Percentiles rank a stretch among this genome's conserved stretches.
phyloP scores from a whole-genome alignment of 2,888 invertebrate genomes.

The Acleris sparsana region DNA sequence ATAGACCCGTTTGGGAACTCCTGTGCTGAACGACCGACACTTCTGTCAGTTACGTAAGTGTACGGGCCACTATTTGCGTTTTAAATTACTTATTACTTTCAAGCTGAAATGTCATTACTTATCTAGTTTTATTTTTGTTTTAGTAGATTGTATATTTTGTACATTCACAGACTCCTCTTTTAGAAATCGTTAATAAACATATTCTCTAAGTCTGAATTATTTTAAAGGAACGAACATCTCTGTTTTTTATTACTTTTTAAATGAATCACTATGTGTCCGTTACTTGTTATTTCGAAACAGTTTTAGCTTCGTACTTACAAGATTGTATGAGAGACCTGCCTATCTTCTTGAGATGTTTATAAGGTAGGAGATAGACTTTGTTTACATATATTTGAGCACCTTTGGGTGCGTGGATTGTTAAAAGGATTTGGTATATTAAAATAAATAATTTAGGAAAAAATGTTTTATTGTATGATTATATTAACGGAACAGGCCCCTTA shows the following conservation, averaged over 20 bases:
- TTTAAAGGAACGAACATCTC: slow-evolving; percentile 33
- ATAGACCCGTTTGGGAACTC: no score
- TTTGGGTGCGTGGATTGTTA: slow-evolving; percentile 70
- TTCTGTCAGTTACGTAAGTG: slow-evolving; percentile 6
- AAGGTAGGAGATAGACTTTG: slow-evolving; percentile 46
- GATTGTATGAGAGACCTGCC: slow-evolving; percentile 56
- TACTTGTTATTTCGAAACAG: slow-evolving; percentile 40
- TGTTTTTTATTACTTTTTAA: slow-evolving; percentile 11
- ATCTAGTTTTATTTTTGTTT: slow-evolving; percentile 30
- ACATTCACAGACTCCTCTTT: slow-evolving; percentile 16
- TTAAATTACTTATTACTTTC: slow-evolving; percentile 9
- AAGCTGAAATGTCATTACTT: slow-evolving; percentile 31
- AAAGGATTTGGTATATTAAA: slow-evolving; percentile 63
- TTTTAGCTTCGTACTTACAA: slow-evolving; percentile 56
- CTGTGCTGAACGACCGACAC: neutral
- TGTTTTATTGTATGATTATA: slow-evolving; percentile 16
- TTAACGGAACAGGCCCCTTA: neutral
- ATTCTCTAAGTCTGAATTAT: slow-evolving; percentile 44
- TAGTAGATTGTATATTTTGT: slow-evolving; percentile 44
- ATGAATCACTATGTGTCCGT: slow-evolving; percentile 16
- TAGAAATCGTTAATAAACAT: slow-evolving; percentile 8
- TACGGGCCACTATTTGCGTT: slow-evolving; percentile 15
- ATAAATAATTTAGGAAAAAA: slow-evolving; percentile 67
- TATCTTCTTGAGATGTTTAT: slow-evolving; percentile 53
- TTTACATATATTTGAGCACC: slow-evolving; percentile 62